phyloP scores from a whole-genome alignment of 1,140 invertebrate species.

The Drosophila repleta region DNA sequence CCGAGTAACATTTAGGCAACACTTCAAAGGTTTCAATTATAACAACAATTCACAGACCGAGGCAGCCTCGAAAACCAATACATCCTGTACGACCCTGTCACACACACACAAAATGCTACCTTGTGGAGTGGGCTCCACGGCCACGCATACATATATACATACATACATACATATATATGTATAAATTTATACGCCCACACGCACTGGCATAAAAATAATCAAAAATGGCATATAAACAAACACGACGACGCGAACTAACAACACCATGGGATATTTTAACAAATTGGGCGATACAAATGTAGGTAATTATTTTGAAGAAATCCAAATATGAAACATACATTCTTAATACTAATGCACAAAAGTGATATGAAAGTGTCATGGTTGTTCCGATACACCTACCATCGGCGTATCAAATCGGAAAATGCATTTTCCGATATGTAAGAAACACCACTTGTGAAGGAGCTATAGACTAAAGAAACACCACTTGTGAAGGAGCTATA shows the following conservation, averaged over 20 bases:
- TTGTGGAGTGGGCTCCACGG: not conserved
- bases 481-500: too few species aligned
- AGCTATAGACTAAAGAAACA: too few species aligned
- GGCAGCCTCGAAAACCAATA: constrained; percentile 10
- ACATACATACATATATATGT: not conserved
- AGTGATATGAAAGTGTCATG: too few species aligned
- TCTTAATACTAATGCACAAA: too few species aligned
- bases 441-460: too few species aligned
- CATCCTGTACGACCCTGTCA: not conserved
- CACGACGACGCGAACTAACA: constrained; percentile 39
- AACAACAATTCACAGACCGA: constrained; percentile 20
- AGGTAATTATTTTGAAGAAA: too few species aligned
- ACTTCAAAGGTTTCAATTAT: constrained; percentile 76
- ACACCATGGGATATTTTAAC: constrained; percentile 8
- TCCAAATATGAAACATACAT: too few species aligned
- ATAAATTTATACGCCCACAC: constrained; percentile 7
- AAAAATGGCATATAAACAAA: constrained; percentile 75
- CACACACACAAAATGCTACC: constrained; percentile 14
- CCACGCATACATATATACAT: constrained; percentile 8
- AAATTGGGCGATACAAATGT: not conserved
- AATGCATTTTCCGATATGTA: too few species aligned
- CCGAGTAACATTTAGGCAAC: constrained; percentile 58
- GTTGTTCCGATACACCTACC: too few species aligned
- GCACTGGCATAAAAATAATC: constrained; percentile 64
- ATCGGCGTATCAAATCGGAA: too few species aligned